Conservation (phyloP, 2,888 invertebrate species). For the Hesperia comma region DNA sequence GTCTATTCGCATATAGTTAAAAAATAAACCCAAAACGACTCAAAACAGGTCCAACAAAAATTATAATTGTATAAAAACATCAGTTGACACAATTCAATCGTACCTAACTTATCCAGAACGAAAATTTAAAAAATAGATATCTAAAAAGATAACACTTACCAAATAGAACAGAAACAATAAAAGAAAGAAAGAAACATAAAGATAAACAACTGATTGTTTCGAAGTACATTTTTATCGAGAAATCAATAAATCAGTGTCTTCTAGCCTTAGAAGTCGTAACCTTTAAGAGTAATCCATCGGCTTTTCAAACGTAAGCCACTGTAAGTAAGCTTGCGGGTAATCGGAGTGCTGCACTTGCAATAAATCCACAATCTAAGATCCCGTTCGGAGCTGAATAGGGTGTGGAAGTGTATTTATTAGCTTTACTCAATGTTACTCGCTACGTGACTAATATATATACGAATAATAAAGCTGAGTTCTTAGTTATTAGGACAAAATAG, state of each 20-base stretch:
- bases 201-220: background rate
- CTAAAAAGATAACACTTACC: too few species aligned
- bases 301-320: constrained; percentile 13
- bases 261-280: constrained; percentile 19
- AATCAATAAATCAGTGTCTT: constrained; percentile 14
- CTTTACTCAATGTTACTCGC: background rate
- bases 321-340: constrained; percentile 27
- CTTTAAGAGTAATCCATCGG: constrained; percentile 20
- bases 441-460: too few species aligned
- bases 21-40: too few species aligned
- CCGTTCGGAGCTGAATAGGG: constrained; percentile 2
- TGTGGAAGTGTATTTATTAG: constrained; percentile 8
- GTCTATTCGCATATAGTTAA: too few species aligned
- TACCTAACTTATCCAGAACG: too few species aligned
- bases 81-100: too few species aligned
- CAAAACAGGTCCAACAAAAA: too few species aligned
- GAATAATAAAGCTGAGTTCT: too few species aligned
- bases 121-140: too few species aligned
- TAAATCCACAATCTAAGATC: constrained; percentile 23
- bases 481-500: too few species aligned
- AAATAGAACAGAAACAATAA: too few species aligned
- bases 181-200: background rate
- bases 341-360: constrained; percentile 21
- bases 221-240: background rate
- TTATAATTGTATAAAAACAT: too few species aligned